These are phyloP conservation scores for Gallirallus australis DNA, from an alignment of 2,797 vertebrate species.

Conservation along the genomic window DNA sequence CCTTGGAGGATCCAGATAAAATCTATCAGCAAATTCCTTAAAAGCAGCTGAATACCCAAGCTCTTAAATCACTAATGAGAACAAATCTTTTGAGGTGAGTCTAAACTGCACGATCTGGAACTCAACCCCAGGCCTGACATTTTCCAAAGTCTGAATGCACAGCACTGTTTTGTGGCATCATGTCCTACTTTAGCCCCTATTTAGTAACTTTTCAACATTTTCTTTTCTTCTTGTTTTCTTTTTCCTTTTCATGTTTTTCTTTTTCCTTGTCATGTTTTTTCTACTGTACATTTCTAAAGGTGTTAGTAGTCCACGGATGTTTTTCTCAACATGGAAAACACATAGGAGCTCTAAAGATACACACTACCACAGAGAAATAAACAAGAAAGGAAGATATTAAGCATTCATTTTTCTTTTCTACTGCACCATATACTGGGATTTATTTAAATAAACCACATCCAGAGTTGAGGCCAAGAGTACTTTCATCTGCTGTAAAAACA, in stretches of 20 bases:
- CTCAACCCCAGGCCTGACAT: neutral
- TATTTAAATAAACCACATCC: neutral
- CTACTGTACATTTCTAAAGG: neutral
- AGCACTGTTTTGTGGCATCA: neutral
- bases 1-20: neutral
- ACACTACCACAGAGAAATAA: neutral
- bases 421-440: neutral
- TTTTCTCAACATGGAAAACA: neutral
- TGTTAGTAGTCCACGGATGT: neutral
- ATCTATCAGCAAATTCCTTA: conserved; percentile 3
- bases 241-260: neutral
- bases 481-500: neutral
- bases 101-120: neutral
- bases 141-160: neutral
- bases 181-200: neutral
- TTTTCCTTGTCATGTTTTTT: neutral
- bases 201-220: neutral
- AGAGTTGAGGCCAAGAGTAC: neutral
- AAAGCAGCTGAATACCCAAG: neutral
- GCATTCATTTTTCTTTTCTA: neutral
- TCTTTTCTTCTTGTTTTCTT: neutral
- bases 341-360: neutral
- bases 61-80: conserved; percentile 10
- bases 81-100: neutral
- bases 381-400: neutral